phyloP scores from a whole-genome alignment of 2,888 invertebrate species.

The Cetonia aurata region DNA sequence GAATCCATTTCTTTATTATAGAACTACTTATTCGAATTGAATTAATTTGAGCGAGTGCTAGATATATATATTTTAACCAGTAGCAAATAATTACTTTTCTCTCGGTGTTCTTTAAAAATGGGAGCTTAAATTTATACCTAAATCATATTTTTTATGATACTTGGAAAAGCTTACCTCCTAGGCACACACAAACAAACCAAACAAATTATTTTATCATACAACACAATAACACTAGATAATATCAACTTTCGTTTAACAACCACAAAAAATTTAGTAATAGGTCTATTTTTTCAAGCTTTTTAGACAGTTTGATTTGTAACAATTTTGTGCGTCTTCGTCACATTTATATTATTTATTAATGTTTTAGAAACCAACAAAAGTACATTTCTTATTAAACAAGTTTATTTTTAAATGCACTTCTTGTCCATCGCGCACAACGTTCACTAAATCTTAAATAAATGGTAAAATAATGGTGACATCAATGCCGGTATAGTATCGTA shows the following conservation, averaged over 20 bases:
- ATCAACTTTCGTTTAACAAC: too few relatives aligned
- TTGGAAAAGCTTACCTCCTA: slow-evolving; percentile 28
- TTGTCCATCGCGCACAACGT: slow-evolving; percentile 36
- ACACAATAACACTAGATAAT: not conserved
- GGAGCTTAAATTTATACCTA: too few relatives aligned
- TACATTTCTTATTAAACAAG: slow-evolving; percentile 8
- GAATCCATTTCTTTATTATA: slow-evolving; percentile 23
- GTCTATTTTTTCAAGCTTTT: too few relatives aligned
- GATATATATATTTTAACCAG: slow-evolving; percentile 1
- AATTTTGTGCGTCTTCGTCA: slow-evolving; percentile 2
- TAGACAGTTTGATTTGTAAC: slow-evolving; percentile 3
- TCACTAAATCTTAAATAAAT: slow-evolving; percentile 48
- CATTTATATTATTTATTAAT: slow-evolving; percentile 16
- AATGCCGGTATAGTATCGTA: slow-evolving; percentile 14
- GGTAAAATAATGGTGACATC: slow-evolving; percentile 23
- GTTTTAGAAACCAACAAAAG: slow-evolving; percentile 6
- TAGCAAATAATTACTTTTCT: too few relatives aligned
- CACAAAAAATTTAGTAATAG: slow-evolving; percentile 6
- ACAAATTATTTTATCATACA: slow-evolving; percentile 8
- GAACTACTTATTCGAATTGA: slow-evolving; percentile 11
- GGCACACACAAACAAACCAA: slow-evolving; percentile 1
- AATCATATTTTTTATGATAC: not conserved
- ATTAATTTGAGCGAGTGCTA: slow-evolving; percentile 28
- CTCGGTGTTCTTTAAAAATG: not conserved
- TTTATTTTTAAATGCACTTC: slow-evolving; percentile 26